Conservation (phyloP, 2,113 vertebrate genomes). For the Pungitius pungitius region DNA sequence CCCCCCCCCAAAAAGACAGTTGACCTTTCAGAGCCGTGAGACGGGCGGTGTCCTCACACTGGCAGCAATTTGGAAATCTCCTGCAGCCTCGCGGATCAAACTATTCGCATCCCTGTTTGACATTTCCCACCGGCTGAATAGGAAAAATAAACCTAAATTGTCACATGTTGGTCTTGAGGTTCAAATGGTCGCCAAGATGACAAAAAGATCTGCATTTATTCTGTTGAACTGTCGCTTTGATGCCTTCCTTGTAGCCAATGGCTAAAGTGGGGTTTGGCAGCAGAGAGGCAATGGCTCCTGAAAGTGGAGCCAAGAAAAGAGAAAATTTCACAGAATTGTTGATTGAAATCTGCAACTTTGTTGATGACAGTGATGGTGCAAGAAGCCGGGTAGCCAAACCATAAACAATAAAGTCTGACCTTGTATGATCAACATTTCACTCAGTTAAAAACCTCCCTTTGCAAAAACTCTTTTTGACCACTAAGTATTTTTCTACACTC, state of each 20-base stretch:
- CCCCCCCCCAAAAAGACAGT: slow-evolving; percentile 45
- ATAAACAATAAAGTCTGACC: neutral
- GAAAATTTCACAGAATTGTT: slow-evolving; percentile 22
- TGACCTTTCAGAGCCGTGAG: slow-evolving; percentile 63
- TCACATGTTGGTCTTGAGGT: slow-evolving; percentile 35
- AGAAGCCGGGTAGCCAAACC: slow-evolving; percentile 11
- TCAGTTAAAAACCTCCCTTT: neutral
- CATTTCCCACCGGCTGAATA: slow-evolving; percentile 24
- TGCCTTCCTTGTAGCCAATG: slow-evolving; percentile 10
- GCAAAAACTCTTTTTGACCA: neutral
- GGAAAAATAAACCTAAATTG: slow-evolving; percentile 50
- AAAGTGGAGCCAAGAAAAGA: slow-evolving; percentile 28
- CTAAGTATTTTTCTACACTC: neutral
- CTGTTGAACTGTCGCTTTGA: slow-evolving; percentile 33
- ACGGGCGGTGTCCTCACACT: slow-evolving; percentile 35
- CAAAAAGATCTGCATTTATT: slow-evolving; percentile 25
- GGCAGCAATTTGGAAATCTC: slow-evolving; percentile 50
- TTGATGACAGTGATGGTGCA: slow-evolving; percentile 47
- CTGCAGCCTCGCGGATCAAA: slow-evolving; percentile 49
- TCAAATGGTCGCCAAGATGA: slow-evolving; percentile 30
- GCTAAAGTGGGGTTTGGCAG: slow-evolving; percentile 2
- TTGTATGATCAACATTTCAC: neutral
- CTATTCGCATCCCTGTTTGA: slow-evolving; percentile 45
- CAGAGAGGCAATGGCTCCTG: slow-evolving; percentile 7
- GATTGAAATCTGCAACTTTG: slow-evolving; percentile 56